A percentile compares a stretch with the other conserved stretches of the same genome.
Evolutionary conservation across 1,140 invertebrate genomes (phyloP).

Genomic region (Drosophila triauraria): DNA sequence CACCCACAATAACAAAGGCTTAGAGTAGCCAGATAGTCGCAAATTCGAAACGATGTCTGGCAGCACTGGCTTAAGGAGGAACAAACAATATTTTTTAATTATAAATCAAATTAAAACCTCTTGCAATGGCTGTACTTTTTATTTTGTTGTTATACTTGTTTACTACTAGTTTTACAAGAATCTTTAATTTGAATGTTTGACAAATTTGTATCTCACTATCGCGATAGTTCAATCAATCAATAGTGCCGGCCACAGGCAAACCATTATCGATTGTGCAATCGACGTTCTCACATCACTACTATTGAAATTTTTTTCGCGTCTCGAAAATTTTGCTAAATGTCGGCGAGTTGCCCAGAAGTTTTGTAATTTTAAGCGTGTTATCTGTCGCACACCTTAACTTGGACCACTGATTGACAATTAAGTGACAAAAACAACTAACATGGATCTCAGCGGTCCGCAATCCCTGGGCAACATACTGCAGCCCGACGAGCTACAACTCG

Average conservation of each 20-base stretch:
- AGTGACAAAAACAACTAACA: constrained; percentile 20
- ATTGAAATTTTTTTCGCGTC: constrained; percentile 3
- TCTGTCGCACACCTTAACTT: background rate
- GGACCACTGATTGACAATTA: constrained; percentile 9
- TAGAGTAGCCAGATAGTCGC: background rate
- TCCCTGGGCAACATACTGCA: constrained; percentile 66
- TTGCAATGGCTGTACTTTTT: no score
- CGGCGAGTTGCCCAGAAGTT: background rate
- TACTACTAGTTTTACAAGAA: no score
- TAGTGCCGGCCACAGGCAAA: background rate
- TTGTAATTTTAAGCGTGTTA: no score
- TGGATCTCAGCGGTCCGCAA: constrained; percentile 75
- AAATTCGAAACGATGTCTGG: background rate
- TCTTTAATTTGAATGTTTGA: no score
- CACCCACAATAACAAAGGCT: constrained; percentile 7
- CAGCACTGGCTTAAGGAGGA: no score
- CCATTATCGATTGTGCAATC: background rate
- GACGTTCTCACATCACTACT: background rate
- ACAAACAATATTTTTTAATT: no score
- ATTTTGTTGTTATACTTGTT: no score
- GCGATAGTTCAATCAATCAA: background rate
- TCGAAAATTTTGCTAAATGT: background rate
- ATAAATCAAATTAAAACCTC: no score
- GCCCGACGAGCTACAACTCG: constrained; percentile 66
- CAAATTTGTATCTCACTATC: no score